Evolutionary conservation across 1,140 invertebrate species (phyloP).

Genomic region (Drosophila carrolli): DNA sequence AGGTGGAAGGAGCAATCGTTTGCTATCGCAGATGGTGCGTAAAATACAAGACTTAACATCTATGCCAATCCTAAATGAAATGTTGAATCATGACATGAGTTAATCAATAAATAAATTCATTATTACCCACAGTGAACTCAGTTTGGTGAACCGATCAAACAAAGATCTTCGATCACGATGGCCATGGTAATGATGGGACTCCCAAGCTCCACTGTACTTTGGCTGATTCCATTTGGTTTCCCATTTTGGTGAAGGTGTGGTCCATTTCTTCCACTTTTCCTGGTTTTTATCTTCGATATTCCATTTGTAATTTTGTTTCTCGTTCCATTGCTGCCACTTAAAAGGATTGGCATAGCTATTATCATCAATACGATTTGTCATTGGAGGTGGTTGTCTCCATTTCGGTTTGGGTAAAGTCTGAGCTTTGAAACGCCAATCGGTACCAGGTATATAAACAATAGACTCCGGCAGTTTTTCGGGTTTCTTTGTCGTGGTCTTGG

Average conservation of each 20-base stretch:
- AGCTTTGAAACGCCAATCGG: conserved; percentile 70
- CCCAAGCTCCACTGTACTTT: not conserved
- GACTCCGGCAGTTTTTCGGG: conserved; percentile 43
- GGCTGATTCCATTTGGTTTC: not conserved
- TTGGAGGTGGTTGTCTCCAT: conserved; percentile 24
- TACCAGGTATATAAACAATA: conserved; percentile 67
- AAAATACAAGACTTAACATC: conserved; percentile 77
- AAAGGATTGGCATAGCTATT: conserved; percentile 38
- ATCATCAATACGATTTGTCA: conserved; percentile 65
- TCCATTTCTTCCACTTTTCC: conserved; percentile 52
- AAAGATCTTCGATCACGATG: conserved; percentile 72
- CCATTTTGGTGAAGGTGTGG: conserved; percentile 43
- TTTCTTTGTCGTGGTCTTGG: conserved; percentile 56
- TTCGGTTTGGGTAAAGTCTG: conserved; percentile 66
- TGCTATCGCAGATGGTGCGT: conserved; percentile 70
- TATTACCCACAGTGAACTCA: conserved; percentile 58
- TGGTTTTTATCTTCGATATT: not conserved
- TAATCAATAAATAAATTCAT: not conserved
- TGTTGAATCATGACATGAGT: not conserved
- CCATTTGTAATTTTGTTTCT: conserved; percentile 14
- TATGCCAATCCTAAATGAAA: conserved; percentile 51
- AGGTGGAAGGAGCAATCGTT: conserved; percentile 68
- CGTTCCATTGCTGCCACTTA: conserved; percentile 61
- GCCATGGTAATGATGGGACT: conserved; percentile 44
- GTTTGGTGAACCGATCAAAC: conserved; percentile 58